These are phyloP conservation scores for Chrysolina americana DNA, from an alignment of 2,888 invertebrate species.

Conservation along the genomic window DNA sequence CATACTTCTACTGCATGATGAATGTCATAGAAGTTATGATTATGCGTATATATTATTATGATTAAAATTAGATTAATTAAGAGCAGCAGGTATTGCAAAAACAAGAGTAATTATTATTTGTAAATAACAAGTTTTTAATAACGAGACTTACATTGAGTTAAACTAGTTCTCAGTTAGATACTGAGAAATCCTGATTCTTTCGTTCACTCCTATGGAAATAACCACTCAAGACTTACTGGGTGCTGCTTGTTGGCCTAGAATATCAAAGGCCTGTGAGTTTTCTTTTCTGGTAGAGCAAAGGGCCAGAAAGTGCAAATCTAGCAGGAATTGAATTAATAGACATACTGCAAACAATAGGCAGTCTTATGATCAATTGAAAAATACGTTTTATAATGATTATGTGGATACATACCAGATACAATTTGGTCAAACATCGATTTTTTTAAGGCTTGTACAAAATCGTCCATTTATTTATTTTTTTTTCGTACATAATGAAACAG, in stretches of 20 bases:
- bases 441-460: too few relatives aligned
- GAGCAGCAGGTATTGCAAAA: slow-evolving; percentile 28
- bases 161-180: slow-evolving; percentile 20
- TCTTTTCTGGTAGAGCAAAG: too few relatives aligned
- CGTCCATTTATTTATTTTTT: too few relatives aligned
- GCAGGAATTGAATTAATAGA: too few relatives aligned
- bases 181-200: slow-evolving; percentile 15
- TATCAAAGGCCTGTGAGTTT: neutral
- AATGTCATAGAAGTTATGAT: slow-evolving; percentile 33
- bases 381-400: too few relatives aligned
- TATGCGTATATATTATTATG: slow-evolving; percentile 30
- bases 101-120: slow-evolving; percentile 34
- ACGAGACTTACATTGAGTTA: slow-evolving; percentile 22
- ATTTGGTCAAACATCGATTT: too few relatives aligned
- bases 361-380: too few relatives aligned
- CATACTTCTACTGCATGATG: slow-evolving; percentile 26
- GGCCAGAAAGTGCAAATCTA: too few relatives aligned
- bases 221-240: neutral
- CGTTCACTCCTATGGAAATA: neutral
- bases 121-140: slow-evolving; percentile 32
- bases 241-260: slow-evolving; percentile 9
- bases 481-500: too few relatives aligned
- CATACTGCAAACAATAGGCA: too few relatives aligned
- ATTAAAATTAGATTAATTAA: slow-evolving; percentile 40
- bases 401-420: too few relatives aligned